Conservation (phyloP, 2,797 vertebrate species). For the Poeciliopsis infans region DNA sequence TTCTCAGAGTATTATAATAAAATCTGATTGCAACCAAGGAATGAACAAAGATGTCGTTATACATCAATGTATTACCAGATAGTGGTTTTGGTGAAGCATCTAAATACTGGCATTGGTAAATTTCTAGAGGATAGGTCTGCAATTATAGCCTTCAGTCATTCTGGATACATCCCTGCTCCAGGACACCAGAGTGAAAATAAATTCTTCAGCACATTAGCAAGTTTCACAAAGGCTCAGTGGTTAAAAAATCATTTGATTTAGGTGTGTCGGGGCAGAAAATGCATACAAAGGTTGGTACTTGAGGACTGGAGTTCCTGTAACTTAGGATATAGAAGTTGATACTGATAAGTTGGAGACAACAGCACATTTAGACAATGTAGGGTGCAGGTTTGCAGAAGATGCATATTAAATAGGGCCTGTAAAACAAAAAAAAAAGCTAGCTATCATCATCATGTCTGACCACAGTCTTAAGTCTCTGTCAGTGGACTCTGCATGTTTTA, state of each 20-base stretch:
- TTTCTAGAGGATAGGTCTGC: not conserved
- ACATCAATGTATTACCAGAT: not conserved
- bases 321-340: not conserved
- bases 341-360: not conserved
- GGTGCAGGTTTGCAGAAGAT: not conserved
- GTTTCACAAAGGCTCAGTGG: no score
- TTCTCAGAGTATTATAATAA: not conserved
- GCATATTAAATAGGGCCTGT: not conserved
- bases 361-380: not conserved
- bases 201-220: no score
- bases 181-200: not conserved
- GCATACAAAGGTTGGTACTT: not conserved
- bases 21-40: not conserved
- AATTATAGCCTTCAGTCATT: not conserved
- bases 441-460: not conserved
- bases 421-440: not conserved
- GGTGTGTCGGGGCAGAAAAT: not conserved
- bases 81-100: not conserved
- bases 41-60: not conserved
- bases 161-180: not conserved
- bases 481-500: not conserved
- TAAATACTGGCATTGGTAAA: not conserved
- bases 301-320: not conserved
- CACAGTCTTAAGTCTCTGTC: not conserved
- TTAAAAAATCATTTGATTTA: not conserved